Evolutionary conservation across 2,888 invertebrate genomes (phyloP).

Genomic region (Lomographa bimaculata): DNA sequence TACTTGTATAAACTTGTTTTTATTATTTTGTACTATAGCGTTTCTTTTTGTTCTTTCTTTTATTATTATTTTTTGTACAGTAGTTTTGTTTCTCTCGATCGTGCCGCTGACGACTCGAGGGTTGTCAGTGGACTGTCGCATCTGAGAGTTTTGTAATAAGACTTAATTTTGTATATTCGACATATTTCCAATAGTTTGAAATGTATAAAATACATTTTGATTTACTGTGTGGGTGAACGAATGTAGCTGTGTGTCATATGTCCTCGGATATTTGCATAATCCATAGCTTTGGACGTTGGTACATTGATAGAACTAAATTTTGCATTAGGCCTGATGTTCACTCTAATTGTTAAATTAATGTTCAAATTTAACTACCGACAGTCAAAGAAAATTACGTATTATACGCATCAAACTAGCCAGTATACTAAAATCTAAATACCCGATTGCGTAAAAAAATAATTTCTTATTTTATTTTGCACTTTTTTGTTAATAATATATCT

Average conservation of each 20-base stretch:
- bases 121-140: constrained; percentile 30
- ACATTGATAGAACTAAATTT: constrained; percentile 37
- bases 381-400: no score
- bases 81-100: constrained; percentile 66
- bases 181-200: constrained; percentile 45
- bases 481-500: no score
- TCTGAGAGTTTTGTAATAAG: constrained; percentile 40
- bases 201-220: constrained; percentile 54
- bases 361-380: no score
- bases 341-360: no score
- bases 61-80: constrained; percentile 61
- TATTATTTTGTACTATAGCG: constrained; percentile 68
- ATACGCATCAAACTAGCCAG: no score
- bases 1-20: constrained; percentile 55
- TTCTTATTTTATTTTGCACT: no score
- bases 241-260: constrained; percentile 44
- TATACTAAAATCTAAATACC: no score
- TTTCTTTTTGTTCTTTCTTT: constrained; percentile 58
- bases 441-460: no score
- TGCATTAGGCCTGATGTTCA: constrained; percentile 22
- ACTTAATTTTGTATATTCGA: constrained; percentile 56
- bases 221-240: constrained; percentile 43
- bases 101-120: constrained; percentile 25
- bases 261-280: constrained; percentile 26
- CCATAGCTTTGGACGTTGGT: constrained; percentile 43